phyloP scores from a whole-genome alignment of 2,113 vertebrate species.

The Grammomys dolichurus region DNA sequence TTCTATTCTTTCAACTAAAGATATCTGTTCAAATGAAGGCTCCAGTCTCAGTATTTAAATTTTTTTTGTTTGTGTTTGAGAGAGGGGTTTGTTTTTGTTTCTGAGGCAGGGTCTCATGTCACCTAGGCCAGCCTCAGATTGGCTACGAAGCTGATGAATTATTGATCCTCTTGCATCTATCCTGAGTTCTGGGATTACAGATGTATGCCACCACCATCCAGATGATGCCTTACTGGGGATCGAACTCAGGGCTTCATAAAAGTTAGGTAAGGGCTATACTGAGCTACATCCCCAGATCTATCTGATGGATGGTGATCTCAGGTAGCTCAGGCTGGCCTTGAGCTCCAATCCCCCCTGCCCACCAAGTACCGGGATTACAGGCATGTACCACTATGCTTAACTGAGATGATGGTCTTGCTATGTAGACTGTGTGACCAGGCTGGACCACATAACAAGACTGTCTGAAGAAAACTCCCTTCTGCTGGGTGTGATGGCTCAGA shows the following conservation, averaged over 20 bases:
- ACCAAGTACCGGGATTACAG: neutral
- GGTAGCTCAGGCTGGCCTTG: neutral
- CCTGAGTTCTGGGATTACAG: neutral
- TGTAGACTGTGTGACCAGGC: neutral
- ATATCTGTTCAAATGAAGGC: conserved; percentile 53
- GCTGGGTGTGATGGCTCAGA: neutral
- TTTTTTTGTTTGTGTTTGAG: neutral
- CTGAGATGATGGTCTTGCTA: neutral
- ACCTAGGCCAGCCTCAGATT: neutral
- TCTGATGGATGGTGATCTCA: neutral
- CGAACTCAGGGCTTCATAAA: neutral
- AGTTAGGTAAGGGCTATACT: neutral
- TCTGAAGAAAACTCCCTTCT: neutral
- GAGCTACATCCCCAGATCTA: neutral
- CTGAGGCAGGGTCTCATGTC: neutral
- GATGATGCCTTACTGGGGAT: neutral
- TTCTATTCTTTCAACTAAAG: neutral
- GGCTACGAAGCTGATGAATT: neutral
- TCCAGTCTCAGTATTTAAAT: neutral
- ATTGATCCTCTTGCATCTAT: neutral
- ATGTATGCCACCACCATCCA: neutral
- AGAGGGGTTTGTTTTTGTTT: neutral
- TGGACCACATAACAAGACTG: neutral
- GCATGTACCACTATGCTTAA: neutral
- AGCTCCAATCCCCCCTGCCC: neutral